Conservation (phyloP, 2,113 vertebrate genomes). For the Oryzias woworae region DNA sequence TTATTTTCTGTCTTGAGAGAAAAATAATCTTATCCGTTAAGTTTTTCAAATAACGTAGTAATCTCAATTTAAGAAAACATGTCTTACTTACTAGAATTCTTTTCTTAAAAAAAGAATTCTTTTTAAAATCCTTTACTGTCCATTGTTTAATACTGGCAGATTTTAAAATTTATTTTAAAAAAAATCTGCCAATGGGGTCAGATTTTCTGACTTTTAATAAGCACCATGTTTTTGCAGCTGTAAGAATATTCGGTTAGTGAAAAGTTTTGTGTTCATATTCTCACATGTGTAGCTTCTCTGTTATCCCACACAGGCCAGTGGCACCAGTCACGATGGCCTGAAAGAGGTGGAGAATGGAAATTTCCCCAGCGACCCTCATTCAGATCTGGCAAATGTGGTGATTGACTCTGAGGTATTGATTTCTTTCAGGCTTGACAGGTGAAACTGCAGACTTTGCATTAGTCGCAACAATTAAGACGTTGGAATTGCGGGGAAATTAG, state of each 20-base stretch:
- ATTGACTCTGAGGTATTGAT: conserved; percentile 85
- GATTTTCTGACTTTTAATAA: too few species aligned
- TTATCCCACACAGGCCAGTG: background rate
- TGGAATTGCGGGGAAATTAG: conserved; percentile 94
- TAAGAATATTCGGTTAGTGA: conserved; percentile 1
- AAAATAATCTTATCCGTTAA: too few species aligned
- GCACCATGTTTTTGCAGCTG: too few species aligned
- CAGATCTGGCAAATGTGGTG: conserved; percentile 68
- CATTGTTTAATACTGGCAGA: too few species aligned
- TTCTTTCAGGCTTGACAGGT: conserved; percentile 87
- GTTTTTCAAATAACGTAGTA: too few species aligned
- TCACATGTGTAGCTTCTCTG: background rate
- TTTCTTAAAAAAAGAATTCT: too few species aligned
- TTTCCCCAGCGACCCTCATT: conserved; percentile 32
- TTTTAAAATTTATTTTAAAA: too few species aligned
- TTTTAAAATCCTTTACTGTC: too few species aligned
- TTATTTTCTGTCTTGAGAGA: too few species aligned
- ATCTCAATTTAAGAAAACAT: too few species aligned
- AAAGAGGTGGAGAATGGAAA: conserved; percentile 49
- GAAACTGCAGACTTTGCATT: conserved; percentile 81
- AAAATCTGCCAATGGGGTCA: too few species aligned
- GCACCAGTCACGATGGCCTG: conserved; percentile 18
- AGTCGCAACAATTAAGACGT: conserved; percentile 89
- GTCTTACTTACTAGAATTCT: too few species aligned
- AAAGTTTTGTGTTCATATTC: conserved; percentile 2